phyloP scores from a whole-genome alignment of 2,888 invertebrate genomes.

The Cephus runcator region DNA sequence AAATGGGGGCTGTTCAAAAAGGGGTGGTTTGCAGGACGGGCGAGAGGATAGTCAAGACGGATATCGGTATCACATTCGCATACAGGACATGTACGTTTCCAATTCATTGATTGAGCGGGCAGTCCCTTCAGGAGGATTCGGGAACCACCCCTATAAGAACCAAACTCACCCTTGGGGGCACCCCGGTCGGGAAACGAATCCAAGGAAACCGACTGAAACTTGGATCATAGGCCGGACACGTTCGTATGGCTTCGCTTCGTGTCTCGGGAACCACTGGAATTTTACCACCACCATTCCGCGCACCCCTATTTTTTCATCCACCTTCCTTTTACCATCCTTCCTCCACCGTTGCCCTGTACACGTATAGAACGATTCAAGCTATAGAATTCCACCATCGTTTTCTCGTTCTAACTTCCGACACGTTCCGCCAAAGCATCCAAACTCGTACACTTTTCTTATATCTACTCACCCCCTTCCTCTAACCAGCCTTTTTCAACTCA shows the following conservation, averaged over 20 bases:
- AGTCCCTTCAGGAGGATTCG: background rate
- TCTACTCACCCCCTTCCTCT: background rate
- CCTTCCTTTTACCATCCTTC: background rate
- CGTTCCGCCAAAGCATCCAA: too few relatives aligned
- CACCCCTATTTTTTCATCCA: too few relatives aligned
- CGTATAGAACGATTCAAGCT: background rate
- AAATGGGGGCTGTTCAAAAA: background rate
- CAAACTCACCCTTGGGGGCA: too few relatives aligned
- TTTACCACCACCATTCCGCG: background rate
- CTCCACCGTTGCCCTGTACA: background rate
- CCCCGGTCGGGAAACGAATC: background rate
- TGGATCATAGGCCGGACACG: constrained; percentile 23
- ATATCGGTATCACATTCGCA: constrained; percentile 20
- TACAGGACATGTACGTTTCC: constrained; percentile 23
- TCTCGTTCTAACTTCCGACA: background rate
- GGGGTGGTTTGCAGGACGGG: constrained; percentile 2
- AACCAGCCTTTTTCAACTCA: background rate
- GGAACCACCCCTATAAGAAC: too few relatives aligned
- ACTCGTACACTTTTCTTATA: too few relatives aligned
- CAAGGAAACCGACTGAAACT: constrained; percentile 14
- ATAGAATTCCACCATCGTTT: background rate
- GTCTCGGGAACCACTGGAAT: constrained; percentile 7
- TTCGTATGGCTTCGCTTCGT: constrained; percentile 13
- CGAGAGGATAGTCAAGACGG: background rate
- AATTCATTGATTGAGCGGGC: constrained; percentile 24